Conservation (phyloP, 2,888 invertebrate species). For the Oegoconia quadripuncta region DNA sequence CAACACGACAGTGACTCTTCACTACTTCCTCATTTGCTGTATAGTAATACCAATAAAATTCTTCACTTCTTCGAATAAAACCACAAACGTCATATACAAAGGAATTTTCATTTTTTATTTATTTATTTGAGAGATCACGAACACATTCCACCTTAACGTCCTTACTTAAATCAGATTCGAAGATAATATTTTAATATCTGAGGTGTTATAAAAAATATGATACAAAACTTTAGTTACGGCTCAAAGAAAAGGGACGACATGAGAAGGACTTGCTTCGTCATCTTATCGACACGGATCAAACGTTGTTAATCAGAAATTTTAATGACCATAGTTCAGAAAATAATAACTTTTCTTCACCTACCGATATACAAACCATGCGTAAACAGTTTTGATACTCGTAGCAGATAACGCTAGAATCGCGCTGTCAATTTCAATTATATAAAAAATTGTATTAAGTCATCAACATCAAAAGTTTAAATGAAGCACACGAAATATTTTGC, state of each 20-base stretch:
- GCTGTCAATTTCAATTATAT: too few relatives aligned
- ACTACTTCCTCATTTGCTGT: too few relatives aligned
- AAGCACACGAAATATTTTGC: too few relatives aligned
- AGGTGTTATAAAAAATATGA: conserved; percentile 54
- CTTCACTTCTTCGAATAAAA: too few relatives aligned
- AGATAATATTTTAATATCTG: conserved; percentile 65
- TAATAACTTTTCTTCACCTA: conserved; percentile 72
- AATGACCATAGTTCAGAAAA: conserved; percentile 78
- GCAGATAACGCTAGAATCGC: too few relatives aligned
- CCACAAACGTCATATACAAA: too few relatives aligned
- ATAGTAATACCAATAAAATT: too few relatives aligned
- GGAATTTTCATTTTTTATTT: not conserved
- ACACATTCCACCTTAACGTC: conserved; percentile 23
- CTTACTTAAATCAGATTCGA: conserved; percentile 25
- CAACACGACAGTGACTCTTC: too few relatives aligned
- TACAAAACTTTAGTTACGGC: conserved; percentile 70
- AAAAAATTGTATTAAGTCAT: too few relatives aligned
- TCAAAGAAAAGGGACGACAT: conserved; percentile 64
- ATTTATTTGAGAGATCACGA: conserved; percentile 19
- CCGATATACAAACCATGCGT: conserved; percentile 34
- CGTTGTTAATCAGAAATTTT: conserved; percentile 78
- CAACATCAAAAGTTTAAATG: too few relatives aligned
- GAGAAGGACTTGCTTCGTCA: conserved; percentile 63
- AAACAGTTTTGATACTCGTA: conserved; percentile 50
- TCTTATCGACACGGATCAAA: conserved; percentile 75